Base-by-base conservation (phyloP, 2,113 vertebrate species). In the Pangasianodon gigas region DNA sequence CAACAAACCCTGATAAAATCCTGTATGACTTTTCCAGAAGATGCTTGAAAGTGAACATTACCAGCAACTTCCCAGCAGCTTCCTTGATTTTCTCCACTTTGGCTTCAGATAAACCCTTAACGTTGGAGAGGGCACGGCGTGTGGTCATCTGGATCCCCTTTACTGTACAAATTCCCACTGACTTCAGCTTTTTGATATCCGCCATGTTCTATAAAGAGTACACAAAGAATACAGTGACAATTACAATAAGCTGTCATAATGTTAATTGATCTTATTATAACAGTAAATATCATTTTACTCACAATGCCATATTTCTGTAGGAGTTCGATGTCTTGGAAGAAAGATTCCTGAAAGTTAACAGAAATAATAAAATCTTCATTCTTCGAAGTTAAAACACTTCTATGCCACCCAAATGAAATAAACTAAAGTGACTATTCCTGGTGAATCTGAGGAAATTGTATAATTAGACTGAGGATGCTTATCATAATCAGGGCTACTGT, bases 21-120 rank as follows among this genome's bases (percentile, higher is more conserved):
- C 41, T 29, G 37, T 41, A 16, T 10, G 1, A 56, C 48, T 3
- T 62, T 67, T 60, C 37, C 79, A 85, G 46, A 87, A 80, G 29
- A 69, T 18, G 69, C 7, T 18, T 51, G 9, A 56, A 84, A 71
- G 44, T 26, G 13, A 79, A 71, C 13, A 24, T 86, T 87, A 99
- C 98, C 94, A 99, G 94, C 87, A 99, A 95, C 91, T 99, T 99
- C 93, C 98, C 98, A 93, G 98, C 98, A 19, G 98, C 98, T 88
- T 99, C 98, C 96, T 99, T 99, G 92, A 99, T 99, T 94, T 99
- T 99, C 90, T 99, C 98, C 93, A 99, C 98, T 94, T 99, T 99
- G 71, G 97, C 98, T 93, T 99, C 98, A 5, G 98, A 99, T 87
- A 99, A 96, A 21, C 98, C 98, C 94, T 99, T 99, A 87, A 99